Evolutionary conservation across 2,888 invertebrate species (phyloP).

Genomic region (Limnephilus rhombicus): DNA sequence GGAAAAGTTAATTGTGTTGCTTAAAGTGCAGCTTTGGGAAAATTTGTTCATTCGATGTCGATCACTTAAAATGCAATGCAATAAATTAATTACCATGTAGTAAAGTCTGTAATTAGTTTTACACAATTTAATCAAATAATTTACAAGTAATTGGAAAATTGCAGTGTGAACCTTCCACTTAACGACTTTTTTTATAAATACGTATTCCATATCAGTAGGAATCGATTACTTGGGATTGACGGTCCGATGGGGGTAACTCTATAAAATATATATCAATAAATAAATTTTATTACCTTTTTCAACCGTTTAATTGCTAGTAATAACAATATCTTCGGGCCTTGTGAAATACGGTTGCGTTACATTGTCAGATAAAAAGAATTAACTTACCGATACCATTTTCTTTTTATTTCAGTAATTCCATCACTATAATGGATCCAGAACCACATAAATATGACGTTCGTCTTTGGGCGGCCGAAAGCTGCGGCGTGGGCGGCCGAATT

Average conservation of each 20-base stretch:
- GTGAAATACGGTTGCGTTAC: background rate
- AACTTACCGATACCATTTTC: background rate
- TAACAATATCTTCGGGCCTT: background rate
- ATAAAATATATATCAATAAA: background rate
- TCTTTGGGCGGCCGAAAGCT: background rate
- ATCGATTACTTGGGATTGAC: background rate
- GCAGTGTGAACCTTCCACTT: background rate
- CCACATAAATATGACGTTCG: background rate
- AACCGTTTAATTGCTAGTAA: background rate
- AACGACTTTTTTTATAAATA: background rate
- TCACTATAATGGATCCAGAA: background rate
- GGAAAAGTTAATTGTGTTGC: too few species aligned
- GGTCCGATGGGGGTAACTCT: background rate
- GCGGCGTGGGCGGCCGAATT: slow-evolving; percentile 19
- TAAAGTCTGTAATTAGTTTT: background rate
- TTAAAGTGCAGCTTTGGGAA: background rate
- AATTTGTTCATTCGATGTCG: background rate
- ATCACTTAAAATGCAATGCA: background rate
- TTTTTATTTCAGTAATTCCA: background rate
- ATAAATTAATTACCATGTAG: background rate
- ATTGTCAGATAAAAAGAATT: background rate
- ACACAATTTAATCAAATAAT: background rate
- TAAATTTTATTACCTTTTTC: background rate
- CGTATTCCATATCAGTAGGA: background rate
- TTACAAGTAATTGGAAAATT: background rate